These are phyloP conservation scores for Scytalopus superciliaris DNA, from an alignment of 2,113 vertebrate species.

Conservation along the genomic window DNA sequence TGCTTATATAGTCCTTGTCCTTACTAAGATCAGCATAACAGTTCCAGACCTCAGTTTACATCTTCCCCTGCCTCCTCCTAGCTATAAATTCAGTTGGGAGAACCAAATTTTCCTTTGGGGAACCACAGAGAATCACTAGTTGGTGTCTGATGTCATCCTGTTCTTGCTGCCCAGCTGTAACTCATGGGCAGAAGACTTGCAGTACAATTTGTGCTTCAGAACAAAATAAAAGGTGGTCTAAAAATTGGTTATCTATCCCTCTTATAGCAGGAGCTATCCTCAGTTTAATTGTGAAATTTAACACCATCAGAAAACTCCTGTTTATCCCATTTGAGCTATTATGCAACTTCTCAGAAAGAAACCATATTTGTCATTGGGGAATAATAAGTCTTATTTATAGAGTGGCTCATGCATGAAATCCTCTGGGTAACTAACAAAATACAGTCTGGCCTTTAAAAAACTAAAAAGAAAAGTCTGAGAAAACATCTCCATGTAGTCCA, in stretches of 20 bases:
- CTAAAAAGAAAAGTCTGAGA: neutral
- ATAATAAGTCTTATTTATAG: conserved; percentile 50
- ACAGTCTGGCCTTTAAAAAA: neutral
- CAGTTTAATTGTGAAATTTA: conserved; percentile 33
- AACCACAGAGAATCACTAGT: neutral
- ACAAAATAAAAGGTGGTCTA: neutral
- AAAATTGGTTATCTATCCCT: neutral
- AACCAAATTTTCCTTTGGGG: neutral
- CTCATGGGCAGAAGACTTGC: neutral
- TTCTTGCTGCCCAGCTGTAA: neutral
- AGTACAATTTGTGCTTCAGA: neutral
- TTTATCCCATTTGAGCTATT: conserved; percentile 27
- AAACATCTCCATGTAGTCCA: neutral
- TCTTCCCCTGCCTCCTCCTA: neutral
- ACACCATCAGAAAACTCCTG: conserved; percentile 3
- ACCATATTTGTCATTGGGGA: neutral
- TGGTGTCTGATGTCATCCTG: neutral
- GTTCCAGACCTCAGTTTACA: neutral
- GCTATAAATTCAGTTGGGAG: neutral
- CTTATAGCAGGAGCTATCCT: neutral
- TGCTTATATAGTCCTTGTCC: neutral
- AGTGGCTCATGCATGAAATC: conserved; percentile 31
- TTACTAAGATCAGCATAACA: neutral
- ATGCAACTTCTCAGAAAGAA: conserved; percentile 31
- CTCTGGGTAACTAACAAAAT: conserved; percentile 40